Conservation (phyloP, 2,888 invertebrate species). For the Morpho achilles region DNA sequence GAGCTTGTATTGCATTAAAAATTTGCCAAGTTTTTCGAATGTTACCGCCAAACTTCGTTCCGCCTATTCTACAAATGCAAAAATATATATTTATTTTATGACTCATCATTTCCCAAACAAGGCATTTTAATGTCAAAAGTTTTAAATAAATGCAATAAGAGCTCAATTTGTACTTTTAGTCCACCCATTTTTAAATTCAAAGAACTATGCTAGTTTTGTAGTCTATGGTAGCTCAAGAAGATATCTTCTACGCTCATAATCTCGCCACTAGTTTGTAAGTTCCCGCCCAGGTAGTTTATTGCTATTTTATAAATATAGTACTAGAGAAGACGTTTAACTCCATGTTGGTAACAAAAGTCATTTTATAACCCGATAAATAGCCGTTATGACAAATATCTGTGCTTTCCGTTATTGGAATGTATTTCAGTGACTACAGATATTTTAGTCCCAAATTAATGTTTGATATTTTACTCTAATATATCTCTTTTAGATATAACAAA, state of each 20-base stretch:
- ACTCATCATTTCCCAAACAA: background rate
- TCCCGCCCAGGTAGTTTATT: constrained; percentile 35
- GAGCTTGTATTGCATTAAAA: constrained; percentile 16
- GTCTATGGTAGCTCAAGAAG: constrained; percentile 19
- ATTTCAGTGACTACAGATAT: too few relatives aligned
- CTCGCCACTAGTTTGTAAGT: constrained; percentile 49
- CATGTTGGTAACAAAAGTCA: too few relatives aligned
- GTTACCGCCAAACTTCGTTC: constrained; percentile 3
- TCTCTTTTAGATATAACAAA: too few relatives aligned
- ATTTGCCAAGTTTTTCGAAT: background rate
- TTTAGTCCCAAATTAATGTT: too few relatives aligned
- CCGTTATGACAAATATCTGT: too few relatives aligned
- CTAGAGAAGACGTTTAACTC: too few relatives aligned
- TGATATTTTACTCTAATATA: too few relatives aligned
- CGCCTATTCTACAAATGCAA: constrained; percentile 8
- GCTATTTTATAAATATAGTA: too few relatives aligned
- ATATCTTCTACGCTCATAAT: constrained; percentile 44
- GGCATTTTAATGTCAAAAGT: background rate
- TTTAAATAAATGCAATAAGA: constrained; percentile 15
- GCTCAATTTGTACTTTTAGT: constrained; percentile 11
- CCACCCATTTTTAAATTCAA: constrained; percentile 25
- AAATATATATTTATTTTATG: constrained; percentile 2
- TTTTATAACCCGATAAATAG: too few relatives aligned
- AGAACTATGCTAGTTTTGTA: constrained; percentile 12
- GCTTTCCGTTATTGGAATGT: too few relatives aligned